Percentiles rank a stretch among this genome's conserved stretches.
Evolutionary conservation across 2,113 vertebrate genomes (phyloP).

Genomic region (Hemichromis elongatus): DNA sequence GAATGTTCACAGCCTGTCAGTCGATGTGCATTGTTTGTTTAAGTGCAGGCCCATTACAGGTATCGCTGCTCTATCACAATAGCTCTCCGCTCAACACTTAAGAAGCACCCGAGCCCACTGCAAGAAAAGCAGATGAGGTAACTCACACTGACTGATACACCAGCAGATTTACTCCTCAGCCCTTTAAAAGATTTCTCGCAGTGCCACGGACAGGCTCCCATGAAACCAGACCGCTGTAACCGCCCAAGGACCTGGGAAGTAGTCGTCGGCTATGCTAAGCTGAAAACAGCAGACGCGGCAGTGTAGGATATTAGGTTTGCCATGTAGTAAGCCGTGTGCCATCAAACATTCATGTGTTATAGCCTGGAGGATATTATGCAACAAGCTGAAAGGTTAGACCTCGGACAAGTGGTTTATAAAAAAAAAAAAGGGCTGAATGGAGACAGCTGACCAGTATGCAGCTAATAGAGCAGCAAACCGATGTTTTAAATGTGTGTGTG

Average conservation of each 20-base stretch:
- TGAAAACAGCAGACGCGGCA: neutral
- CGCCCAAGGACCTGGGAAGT: neutral
- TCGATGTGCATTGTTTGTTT: conserved; percentile 40
- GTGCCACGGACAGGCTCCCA: neutral
- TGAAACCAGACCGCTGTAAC: neutral
- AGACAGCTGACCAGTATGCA: neutral
- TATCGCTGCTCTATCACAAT: conserved; percentile 41
- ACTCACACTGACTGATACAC: neutral
- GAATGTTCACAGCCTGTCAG: neutral
- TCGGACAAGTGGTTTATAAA: conserved; percentile 31
- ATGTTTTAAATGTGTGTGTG: neutral
- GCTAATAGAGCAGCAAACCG: neutral
- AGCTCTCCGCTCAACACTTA: conserved; percentile 1
- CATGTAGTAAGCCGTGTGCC: conserved; percentile 37
- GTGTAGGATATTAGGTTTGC: conserved; percentile 42
- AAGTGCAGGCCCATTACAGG: conserved; percentile 34
- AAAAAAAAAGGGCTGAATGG: neutral
- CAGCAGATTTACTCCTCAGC: neutral
- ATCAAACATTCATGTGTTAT: conserved; percentile 62
- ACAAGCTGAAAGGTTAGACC: conserved; percentile 54
- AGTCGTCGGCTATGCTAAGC: neutral
- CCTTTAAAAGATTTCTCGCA: neutral
- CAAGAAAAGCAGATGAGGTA: neutral
- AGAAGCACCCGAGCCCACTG: neutral
- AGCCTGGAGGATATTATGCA: conserved; percentile 61